Conservation (phyloP, 92 coral and sea anemone genomes). For the Parazoanthus atlanticus region DNA sequence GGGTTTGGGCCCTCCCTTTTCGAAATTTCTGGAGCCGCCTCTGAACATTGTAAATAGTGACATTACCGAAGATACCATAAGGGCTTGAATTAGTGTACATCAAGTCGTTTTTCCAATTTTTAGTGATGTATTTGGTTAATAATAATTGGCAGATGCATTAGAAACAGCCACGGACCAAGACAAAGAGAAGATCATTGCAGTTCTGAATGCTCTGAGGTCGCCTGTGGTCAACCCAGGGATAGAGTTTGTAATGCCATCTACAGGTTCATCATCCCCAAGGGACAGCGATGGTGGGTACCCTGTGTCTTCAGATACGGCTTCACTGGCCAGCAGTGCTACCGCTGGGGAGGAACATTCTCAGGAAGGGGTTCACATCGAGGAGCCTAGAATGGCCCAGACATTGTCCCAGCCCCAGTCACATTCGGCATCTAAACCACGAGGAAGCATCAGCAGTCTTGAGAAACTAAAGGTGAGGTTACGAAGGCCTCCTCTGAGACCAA, state of each 20-base stretch:
- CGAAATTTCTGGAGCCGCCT: no score
- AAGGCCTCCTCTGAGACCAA: neutral
- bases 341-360: conserved; percentile 74
- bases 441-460: conserved; percentile 30
- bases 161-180: conserved; percentile 85
- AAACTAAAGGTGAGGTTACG: conserved; percentile 22
- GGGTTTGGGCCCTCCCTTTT: no score
- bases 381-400: conserved; percentile 9
- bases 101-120: neutral
- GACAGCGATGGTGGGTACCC: conserved; percentile 82
- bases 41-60: no score
- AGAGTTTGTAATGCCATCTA: conserved; percentile 60
- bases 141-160: conserved; percentile 62
- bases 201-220: conserved; percentile 74
- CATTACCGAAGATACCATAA: no score
- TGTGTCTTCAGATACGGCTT: conserved; percentile 76
- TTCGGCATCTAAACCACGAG: neutral
- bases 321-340: conserved; percentile 78
- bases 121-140: no score
- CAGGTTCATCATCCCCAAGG: conserved; percentile 76
- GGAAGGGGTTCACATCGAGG: conserved; percentile 38
- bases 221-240: conserved; percentile 75
- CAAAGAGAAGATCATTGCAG: conserved; percentile 82
- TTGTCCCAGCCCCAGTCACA: neutral
- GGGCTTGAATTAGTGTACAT: no score